Conservation (phyloP, 2,888 invertebrate genomes). For the Leptothorax acervorum region DNA sequence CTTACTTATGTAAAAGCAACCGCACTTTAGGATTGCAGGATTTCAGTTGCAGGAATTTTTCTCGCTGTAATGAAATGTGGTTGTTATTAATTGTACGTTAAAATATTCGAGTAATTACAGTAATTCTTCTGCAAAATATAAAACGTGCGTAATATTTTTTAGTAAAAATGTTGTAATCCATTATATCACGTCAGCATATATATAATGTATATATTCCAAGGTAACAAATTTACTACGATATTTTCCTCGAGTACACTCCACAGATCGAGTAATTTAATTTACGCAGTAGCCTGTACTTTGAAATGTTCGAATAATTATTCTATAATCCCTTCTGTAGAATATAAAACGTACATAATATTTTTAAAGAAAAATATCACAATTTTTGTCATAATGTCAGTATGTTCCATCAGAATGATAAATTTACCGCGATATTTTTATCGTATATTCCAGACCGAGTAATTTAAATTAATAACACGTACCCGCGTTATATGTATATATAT, state of each 20-base stretch:
- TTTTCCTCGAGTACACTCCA: not conserved
- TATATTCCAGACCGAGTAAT: not conserved
- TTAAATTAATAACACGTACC: slow-evolving; percentile 5
- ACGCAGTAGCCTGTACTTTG: not conserved
- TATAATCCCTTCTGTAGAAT: not conserved
- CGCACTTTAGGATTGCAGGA: not conserved
- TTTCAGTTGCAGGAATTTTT: not conserved
- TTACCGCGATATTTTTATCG: not conserved
- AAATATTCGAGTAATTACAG: slow-evolving; percentile 6
- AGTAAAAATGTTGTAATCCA: not conserved
- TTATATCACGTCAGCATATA: not conserved
- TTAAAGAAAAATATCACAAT: not conserved
- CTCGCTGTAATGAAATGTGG: not conserved
- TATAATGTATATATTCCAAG: not conserved
- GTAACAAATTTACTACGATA: not conserved
- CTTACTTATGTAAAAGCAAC: not conserved
- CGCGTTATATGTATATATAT: not conserved
- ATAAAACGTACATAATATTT: not conserved
- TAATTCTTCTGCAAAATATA: not conserved
- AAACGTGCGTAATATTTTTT: not conserved
- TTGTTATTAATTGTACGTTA: slow-evolving; percentile 7
- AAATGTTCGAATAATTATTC: not conserved
- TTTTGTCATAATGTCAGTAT: not conserved
- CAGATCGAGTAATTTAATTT: not conserved
- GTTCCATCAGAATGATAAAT: not conserved